A percentile compares a stretch with the other conserved stretches of the same genome.
phyloP scores from a whole-genome alignment of 2,113 vertebrate species.

The Columba livia region DNA sequence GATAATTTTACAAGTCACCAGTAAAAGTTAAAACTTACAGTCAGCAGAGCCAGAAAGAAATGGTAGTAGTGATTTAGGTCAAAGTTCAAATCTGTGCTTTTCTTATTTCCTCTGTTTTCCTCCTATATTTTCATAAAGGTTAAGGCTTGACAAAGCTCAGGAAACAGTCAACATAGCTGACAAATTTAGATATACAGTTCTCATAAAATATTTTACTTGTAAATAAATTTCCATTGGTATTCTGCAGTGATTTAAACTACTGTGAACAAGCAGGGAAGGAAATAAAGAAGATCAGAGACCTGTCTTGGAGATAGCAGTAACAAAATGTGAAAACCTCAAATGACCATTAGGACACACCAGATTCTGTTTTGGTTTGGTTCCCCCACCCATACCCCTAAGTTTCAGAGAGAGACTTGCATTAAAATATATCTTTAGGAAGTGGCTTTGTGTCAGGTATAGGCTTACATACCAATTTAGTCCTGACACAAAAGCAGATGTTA shows the following conservation, averaged over 20 bases:
- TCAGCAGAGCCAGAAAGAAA: neutral
- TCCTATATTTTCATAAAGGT: neutral
- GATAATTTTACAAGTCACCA: neutral
- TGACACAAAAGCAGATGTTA: neutral
- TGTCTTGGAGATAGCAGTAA: neutral
- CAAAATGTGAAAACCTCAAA: neutral
- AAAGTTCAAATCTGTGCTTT: neutral
- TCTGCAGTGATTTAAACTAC: neutral
- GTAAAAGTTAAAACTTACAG: neutral
- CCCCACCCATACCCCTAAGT: neutral
- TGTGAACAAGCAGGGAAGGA: neutral
- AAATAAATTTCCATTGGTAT: neutral
- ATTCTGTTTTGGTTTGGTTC: neutral
- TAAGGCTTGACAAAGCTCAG: neutral
- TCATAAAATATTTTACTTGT: neutral
- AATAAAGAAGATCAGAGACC: neutral
- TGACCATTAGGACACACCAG: neutral
- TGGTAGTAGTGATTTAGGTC: neutral
- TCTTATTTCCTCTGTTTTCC: neutral
- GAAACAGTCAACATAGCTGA: slow-evolving; percentile 7
- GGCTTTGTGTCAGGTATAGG: neutral
- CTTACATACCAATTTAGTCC: neutral
- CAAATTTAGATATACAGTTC: neutral
- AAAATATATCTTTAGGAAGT: neutral
- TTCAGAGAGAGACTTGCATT: neutral